Conservation (phyloP, 1,140 invertebrate genomes). For the Tetramorium simillimum region DNA sequence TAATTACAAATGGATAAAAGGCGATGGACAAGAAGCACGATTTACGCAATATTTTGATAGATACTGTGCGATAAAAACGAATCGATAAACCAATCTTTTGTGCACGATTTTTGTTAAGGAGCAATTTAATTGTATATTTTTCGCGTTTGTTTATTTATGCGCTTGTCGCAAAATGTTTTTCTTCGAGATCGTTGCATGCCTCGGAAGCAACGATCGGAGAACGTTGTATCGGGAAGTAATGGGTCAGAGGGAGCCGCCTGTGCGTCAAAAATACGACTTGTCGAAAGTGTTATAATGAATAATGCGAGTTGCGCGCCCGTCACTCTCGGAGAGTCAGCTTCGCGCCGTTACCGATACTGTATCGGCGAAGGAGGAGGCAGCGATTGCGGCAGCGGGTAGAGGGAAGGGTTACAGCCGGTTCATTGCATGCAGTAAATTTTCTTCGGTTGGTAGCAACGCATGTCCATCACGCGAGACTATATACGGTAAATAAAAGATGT, state of each 20-base stretch:
- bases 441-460: constrained; percentile 72
- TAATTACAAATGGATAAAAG: background rate
- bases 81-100: background rate
- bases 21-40: background rate
- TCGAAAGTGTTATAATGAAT: constrained; percentile 82
- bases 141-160: constrained; percentile 8
- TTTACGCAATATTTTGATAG: background rate
- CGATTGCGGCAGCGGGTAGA: background rate
- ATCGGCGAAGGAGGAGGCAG: constrained; percentile 23
- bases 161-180: background rate
- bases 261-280: constrained; percentile 77
- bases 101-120: background rate
- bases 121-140: background rate
- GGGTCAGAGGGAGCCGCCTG: constrained; percentile 56
- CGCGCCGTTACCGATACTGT: constrained; percentile 28
- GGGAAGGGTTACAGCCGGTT: constrained; percentile 71
- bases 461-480: constrained; percentile 77
- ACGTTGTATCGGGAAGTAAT: constrained; percentile 37
- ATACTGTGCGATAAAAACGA: background rate
- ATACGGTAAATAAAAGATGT: constrained; percentile 47
- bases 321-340: background rate
- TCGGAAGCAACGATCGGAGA: constrained; percentile 7
- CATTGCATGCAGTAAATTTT: constrained; percentile 84
- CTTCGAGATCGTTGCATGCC: background rate
- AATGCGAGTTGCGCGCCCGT: constrained; percentile 69